These are phyloP conservation scores for Canis aureus DNA, from an alignment of 2,113 vertebrate genomes.

Conservation along the genomic window DNA sequence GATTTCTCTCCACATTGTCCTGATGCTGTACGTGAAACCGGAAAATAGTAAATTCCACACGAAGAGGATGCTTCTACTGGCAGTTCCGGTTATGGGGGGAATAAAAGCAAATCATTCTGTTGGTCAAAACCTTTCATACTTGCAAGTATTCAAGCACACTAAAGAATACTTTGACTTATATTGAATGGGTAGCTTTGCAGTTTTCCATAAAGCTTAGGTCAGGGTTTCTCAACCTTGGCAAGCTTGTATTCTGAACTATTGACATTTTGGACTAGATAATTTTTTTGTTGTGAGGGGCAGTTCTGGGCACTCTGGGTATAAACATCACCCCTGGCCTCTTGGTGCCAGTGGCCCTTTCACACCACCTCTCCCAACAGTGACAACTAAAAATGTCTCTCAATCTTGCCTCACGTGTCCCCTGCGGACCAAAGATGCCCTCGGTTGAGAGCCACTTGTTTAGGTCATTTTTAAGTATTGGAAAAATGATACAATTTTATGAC, in stretches of 20 bases:
- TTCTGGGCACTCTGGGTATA: background rate
- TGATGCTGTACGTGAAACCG: background rate
- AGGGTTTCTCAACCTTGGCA: background rate
- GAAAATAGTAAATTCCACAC: background rate
- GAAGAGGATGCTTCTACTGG: background rate
- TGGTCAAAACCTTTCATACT: background rate
- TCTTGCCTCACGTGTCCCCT: background rate
- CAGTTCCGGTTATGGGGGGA: constrained; percentile 19
- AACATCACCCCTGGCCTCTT: background rate
- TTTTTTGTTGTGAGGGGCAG: background rate
- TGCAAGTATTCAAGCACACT: background rate
- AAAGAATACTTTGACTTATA: background rate
- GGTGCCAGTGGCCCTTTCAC: background rate
- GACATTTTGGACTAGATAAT: background rate
- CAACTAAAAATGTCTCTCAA: background rate
- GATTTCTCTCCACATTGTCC: background rate
- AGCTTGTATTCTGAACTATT: background rate
- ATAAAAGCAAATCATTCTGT: constrained; percentile 43
- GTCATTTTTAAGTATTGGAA: constrained; percentile 60
- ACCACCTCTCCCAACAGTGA: background rate
- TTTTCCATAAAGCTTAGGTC: background rate
- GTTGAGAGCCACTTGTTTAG: background rate
- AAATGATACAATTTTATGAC: background rate
- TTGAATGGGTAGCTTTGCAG: background rate
- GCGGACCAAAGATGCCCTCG: background rate